A percentile compares a stretch with the other conserved stretches of the same genome.
These are phyloP conservation scores for Rhinolophus sinicus DNA, from an alignment of 2,113 vertebrate genomes.

Conservation along the genomic window DNA sequence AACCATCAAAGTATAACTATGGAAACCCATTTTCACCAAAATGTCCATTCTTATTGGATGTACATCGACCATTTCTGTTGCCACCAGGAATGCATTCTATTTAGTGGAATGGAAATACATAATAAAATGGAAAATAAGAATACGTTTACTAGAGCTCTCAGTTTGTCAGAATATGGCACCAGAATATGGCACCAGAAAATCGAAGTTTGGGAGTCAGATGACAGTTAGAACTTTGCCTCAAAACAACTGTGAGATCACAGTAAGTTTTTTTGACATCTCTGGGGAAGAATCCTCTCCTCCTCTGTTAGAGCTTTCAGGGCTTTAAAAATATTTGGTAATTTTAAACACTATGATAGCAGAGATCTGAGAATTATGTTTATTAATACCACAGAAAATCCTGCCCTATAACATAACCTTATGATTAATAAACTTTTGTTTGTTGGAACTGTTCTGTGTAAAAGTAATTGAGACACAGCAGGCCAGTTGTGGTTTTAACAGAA, in stretches of 20 bases:
- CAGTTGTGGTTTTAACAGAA: neutral
- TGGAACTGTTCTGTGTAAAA: neutral
- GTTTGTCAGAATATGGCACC: neutral
- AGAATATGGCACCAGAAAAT: neutral
- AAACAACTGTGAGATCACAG: neutral
- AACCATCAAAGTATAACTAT: neutral
- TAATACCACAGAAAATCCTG: slow-evolving; percentile 9
- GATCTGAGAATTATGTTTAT: neutral
- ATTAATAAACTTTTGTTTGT: slow-evolving; percentile 19
- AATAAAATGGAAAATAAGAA: neutral
- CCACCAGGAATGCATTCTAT: neutral
- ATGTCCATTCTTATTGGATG: neutral
- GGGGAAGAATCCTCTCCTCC: neutral
- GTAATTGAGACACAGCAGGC: neutral
- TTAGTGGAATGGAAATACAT: neutral
- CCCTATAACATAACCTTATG: neutral
- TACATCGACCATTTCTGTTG: neutral
- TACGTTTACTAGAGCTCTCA: neutral
- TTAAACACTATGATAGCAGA: neutral
- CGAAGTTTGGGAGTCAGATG: neutral
- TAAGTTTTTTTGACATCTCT: neutral
- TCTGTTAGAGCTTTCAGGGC: neutral
- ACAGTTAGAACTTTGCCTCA: neutral
- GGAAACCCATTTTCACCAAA: neutral
- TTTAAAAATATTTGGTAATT: neutral